phyloP scores from a whole-genome alignment of 1,140 invertebrate species.

The Homarus americanus region DNA sequence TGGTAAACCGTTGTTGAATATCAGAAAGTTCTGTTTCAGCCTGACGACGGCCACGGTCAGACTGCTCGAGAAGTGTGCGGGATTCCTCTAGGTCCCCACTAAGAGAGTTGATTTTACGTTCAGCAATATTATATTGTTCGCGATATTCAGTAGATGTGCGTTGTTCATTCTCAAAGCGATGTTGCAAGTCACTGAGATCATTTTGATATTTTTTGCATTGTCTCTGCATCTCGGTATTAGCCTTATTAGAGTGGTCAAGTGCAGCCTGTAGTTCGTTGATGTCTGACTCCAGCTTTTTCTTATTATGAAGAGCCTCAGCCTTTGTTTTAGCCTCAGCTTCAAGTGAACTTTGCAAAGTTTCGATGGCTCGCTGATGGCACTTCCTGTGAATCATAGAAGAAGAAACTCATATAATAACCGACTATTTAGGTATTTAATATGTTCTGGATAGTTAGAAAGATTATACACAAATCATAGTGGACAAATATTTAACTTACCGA shows the following conservation, averaged over 20 bases:
- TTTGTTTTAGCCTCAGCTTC: slow-evolving; percentile 49
- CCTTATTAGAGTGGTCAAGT: slow-evolving; percentile 79
- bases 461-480: background rate
- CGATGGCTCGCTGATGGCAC: slow-evolving; percentile 49
- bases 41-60: slow-evolving; percentile 75
- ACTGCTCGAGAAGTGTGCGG: slow-evolving; percentile 54
- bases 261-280: slow-evolving; percentile 79
- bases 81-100: slow-evolving; percentile 42
- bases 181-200: slow-evolving; percentile 82
- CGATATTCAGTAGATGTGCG: slow-evolving; percentile 81
- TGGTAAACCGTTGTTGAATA: slow-evolving; percentile 81
- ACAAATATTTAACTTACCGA: slow-evolving; percentile 76
- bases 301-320: slow-evolving; percentile 54
- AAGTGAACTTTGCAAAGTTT: slow-evolving; percentile 41
- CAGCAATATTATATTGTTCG: slow-evolving; percentile 80
- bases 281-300: slow-evolving; percentile 58
- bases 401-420: background rate
- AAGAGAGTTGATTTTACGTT: slow-evolving; percentile 34
- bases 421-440: too few species aligned
- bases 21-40: slow-evolving; percentile 82
- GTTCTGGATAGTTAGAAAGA: too few species aligned
- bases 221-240: slow-evolving; percentile 76
- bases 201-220: slow-evolving; percentile 82
- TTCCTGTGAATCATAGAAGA: slow-evolving; percentile 78
- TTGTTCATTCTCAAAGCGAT: slow-evolving; percentile 83